These are phyloP conservation scores for Diglossa cyanea DNA, from an alignment of 2,797 vertebrate species.

Conservation along the genomic window DNA sequence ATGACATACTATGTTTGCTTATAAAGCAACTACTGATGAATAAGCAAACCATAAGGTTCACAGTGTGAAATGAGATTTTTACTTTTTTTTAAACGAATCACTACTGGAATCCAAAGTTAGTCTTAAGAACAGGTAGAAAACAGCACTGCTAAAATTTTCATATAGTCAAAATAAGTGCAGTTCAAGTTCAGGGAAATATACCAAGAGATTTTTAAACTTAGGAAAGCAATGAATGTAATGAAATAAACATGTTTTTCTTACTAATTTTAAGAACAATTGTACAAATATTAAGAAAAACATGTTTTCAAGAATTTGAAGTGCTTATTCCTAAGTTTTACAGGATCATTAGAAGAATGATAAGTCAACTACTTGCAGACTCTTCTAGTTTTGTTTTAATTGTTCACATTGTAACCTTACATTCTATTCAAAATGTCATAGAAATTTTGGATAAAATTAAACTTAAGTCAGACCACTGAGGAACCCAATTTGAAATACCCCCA, in stretches of 20 bases:
- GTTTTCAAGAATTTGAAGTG: neutral
- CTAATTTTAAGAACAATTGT: neutral
- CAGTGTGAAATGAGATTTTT: neutral
- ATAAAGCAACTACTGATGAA: neutral
- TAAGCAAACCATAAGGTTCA: neutral
- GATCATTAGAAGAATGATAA: neutral
- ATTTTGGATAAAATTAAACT: neutral
- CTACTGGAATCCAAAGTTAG: neutral
- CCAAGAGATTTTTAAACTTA: neutral
- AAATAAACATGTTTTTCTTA: neutral
- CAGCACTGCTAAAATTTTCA: neutral
- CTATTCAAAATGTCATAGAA: neutral
- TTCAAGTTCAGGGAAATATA: neutral
- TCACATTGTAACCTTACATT: accelerated
- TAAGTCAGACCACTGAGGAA: neutral
- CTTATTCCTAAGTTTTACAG: neutral
- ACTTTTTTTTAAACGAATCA: neutral
- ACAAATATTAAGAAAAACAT: neutral
- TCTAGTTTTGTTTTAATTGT: neutral
- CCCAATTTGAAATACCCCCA: neutral
- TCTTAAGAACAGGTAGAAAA: neutral
- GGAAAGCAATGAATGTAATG: neutral
- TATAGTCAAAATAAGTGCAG: neutral
- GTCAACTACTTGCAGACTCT: neutral
- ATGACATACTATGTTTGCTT: neutral